phyloP scores from a whole-genome alignment of 2,888 invertebrate genomes.

The Vesta saturnalis region DNA sequence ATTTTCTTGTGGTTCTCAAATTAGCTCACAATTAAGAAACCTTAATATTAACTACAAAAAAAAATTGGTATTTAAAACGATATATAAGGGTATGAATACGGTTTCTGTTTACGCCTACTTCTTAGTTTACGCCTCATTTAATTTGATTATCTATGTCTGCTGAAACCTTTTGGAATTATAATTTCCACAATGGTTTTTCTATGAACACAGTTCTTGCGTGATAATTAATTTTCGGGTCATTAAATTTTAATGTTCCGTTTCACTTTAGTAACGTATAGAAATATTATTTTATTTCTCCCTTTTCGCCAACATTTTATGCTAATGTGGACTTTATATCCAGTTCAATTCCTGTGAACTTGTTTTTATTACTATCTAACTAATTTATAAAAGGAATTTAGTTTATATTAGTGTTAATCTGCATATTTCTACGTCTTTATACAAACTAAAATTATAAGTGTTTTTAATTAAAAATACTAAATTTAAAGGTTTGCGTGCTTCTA shows the following conservation, averaged over 20 bases:
- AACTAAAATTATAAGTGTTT: background rate
- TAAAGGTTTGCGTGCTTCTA: background rate
- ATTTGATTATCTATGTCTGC: background rate
- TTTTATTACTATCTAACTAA: background rate
- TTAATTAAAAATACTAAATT: background rate
- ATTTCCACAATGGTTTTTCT: slow-evolving; percentile 1
- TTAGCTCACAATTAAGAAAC: too few relatives aligned
- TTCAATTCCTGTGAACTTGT: background rate
- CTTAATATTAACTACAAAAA: too few relatives aligned
- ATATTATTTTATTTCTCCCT: background rate
- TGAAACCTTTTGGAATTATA: background rate
- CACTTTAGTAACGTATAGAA: background rate
- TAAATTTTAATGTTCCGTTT: background rate
- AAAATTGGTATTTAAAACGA: background rate
- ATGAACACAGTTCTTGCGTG: background rate
- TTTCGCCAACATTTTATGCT: background rate
- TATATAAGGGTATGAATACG: background rate
- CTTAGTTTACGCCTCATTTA: background rate
- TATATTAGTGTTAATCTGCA: background rate
- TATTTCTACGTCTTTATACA: background rate
- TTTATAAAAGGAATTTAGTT: background rate
- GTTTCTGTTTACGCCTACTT: background rate
- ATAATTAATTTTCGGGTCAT: slow-evolving; percentile 1
- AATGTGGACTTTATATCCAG: background rate
- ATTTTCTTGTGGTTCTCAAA: too few relatives aligned